phyloP scores from a whole-genome alignment of 2,113 vertebrate genomes.

The Morone chrysops region DNA sequence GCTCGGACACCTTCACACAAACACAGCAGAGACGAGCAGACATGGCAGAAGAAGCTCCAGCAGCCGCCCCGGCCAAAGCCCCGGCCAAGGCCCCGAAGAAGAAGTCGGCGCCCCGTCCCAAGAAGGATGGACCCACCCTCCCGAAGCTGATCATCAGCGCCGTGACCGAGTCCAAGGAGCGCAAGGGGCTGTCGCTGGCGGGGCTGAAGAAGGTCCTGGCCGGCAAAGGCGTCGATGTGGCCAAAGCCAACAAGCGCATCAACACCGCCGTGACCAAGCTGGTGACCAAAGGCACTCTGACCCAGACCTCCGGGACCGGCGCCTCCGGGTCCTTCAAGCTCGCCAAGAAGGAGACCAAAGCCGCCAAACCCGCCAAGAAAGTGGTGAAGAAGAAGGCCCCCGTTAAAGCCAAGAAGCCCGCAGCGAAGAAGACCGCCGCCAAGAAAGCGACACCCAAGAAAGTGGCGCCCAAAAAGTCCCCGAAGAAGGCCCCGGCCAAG shows the following conservation, averaged over 20 bases:
- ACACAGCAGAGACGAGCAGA: neutral
- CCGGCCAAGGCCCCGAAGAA: conserved; percentile 44
- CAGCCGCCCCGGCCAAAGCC: conserved; percentile 16
- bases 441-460: no score
- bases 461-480: neutral
- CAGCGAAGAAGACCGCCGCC: conserved; percentile 3
- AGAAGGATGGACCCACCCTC: conserved; percentile 14
- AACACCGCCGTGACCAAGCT: conserved; percentile 27
- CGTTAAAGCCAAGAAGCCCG: conserved; percentile 21
- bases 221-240: conserved; percentile 15
- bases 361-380: conserved; percentile 9
- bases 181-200: conserved; percentile 17
- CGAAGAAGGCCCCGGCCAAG: conserved; percentile 14
- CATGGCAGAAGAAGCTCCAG: conserved; percentile 42
- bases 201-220: conserved; percentile 42
- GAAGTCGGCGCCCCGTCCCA: conserved; percentile 1
- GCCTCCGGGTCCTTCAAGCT: conserved; percentile 59
- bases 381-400: neutral
- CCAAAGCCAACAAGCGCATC: conserved; percentile 40
- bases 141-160: conserved; percentile 10
- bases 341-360: conserved; percentile 28
- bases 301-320: conserved; percentile 46
- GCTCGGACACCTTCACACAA: no score
- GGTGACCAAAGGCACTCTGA: neutral
- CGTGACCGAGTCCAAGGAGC: conserved; percentile 30